A percentile compares a stretch with the other conserved stretches of the same genome.
phyloP scores from a whole-genome alignment of 2,797 vertebrate genomes.

The Etheostoma nigrum region DNA sequence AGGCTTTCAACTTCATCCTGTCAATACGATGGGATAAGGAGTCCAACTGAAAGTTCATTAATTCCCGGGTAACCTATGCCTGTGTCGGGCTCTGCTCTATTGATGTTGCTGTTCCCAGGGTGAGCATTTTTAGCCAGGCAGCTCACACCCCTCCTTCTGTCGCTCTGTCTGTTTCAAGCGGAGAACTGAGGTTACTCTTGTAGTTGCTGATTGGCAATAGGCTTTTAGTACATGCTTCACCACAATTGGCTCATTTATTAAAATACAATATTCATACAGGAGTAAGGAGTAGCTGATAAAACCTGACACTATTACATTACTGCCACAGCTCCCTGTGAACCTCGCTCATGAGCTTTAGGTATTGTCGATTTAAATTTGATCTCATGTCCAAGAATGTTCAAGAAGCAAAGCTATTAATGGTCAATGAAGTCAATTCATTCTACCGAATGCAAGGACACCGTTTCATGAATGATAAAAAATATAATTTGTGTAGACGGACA shows the following conservation, averaged over 20 bases:
- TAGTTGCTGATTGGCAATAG: not conserved
- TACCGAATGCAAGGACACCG: too few species aligned
- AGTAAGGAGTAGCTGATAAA: not conserved
- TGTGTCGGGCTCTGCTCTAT: conserved; percentile 67
- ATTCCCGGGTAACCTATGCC: conserved; percentile 77
- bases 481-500: too few species aligned
- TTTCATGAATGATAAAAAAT: too few species aligned
- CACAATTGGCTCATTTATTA: not conserved
- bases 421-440: too few species aligned
- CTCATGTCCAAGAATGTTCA: too few species aligned
- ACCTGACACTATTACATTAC: not conserved
- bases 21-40: conserved; percentile 78
- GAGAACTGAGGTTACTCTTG: not conserved
- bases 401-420: too few species aligned
- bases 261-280: not conserved
- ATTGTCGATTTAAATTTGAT: not conserved
- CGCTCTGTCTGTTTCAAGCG: not conserved
- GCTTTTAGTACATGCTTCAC: not conserved
- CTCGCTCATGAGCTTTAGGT: too few species aligned
- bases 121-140: conserved; percentile 65
- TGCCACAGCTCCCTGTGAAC: too few species aligned
- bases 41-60: conserved; percentile 80
- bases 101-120: conserved; percentile 79
- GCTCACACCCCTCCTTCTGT: conserved; percentile 23
- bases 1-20: conserved; percentile 74